Conservation (phyloP, 2,113 vertebrate genomes). For the Catharus minimus region DNA sequence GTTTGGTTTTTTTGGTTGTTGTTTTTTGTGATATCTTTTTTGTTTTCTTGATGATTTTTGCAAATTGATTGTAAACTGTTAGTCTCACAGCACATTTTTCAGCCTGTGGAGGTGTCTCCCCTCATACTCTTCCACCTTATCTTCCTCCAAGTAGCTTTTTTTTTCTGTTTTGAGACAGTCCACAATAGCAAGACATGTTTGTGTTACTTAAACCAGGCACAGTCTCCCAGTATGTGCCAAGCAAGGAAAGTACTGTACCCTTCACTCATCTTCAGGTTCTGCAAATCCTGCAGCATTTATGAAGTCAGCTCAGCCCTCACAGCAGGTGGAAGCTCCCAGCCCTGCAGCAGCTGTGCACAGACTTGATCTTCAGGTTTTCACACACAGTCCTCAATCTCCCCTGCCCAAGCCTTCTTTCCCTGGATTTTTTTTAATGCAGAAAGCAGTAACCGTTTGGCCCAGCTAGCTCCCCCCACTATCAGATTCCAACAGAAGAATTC, state of each 20-base stretch:
- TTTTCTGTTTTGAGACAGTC: neutral
- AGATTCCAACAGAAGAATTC: conserved; percentile 74
- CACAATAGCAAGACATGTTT: neutral
- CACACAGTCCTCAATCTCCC: neutral
- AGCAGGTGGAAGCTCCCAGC: conserved; percentile 1
- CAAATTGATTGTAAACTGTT: neutral
- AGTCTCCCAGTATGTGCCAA: rapidly evolving
- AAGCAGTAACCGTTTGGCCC: conserved; percentile 38
- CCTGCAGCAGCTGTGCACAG: neutral
- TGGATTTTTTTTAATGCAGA: neutral
- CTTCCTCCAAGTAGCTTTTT: rapidly evolving
- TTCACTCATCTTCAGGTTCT: neutral
- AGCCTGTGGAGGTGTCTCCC: neutral
- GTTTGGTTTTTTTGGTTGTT: neutral
- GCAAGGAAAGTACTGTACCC: neutral
- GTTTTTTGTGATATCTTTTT: neutral
- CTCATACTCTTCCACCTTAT: neutral
- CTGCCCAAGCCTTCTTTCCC: neutral
- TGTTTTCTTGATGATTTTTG: neutral
- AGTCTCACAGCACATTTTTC: neutral
- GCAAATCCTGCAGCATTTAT: neutral
- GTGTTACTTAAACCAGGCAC: neutral
- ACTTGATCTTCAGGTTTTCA: conserved; percentile 20
- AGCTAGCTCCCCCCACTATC: neutral
- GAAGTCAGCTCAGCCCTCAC: neutral